Evolutionary conservation across 2,888 invertebrate species (phyloP).

Genomic region (Drosophila emarginata): DNA sequence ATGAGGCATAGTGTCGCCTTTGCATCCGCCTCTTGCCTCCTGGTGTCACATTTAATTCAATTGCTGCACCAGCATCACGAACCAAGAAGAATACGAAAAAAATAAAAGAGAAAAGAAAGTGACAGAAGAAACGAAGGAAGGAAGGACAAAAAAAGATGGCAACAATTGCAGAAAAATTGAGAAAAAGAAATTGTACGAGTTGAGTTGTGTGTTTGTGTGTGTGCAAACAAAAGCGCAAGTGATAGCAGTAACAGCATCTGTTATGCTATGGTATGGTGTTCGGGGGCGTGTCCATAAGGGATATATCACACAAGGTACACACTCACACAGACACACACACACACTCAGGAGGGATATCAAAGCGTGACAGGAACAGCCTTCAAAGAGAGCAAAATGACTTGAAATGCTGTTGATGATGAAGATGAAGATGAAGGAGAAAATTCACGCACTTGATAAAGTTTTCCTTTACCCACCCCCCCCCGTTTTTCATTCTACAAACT

Average conservation of each 20-base stretch:
- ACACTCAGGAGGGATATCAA: conserved; percentile 74
- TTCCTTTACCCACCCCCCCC: too few relatives aligned
- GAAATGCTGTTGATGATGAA: background rate
- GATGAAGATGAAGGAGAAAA: conserved; percentile 16
- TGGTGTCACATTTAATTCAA: conserved; percentile 74
- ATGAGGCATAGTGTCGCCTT: conserved; percentile 23
- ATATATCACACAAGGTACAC: conserved; percentile 68
- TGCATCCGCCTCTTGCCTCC: conserved; percentile 15
- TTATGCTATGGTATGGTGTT: background rate
- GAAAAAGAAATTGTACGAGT: conserved; percentile 37
- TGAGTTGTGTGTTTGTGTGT: conserved; percentile 32
- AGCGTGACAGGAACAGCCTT: conserved; percentile 68
- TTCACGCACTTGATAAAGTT: conserved; percentile 63
- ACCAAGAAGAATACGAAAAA: too few relatives aligned
- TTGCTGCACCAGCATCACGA: conserved; percentile 44
- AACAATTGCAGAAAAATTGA: conserved; percentile 60
- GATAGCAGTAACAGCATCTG: conserved; percentile 13
- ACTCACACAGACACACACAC: too few relatives aligned
- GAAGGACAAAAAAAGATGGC: conserved; percentile 31
- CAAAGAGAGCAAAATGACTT: conserved; percentile 17
- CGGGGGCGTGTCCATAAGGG: conserved; percentile 50
- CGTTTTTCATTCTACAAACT: too few relatives aligned
- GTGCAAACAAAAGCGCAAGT: conserved; percentile 62
- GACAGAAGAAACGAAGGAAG: conserved; percentile 29
- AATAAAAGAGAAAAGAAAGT: conserved; percentile 12